Evolutionary conservation across 2,888 invertebrate genomes (phyloP), one percentile per base, ranked within the genome.

Genomic region (Gryllus longicercus): DNA sequence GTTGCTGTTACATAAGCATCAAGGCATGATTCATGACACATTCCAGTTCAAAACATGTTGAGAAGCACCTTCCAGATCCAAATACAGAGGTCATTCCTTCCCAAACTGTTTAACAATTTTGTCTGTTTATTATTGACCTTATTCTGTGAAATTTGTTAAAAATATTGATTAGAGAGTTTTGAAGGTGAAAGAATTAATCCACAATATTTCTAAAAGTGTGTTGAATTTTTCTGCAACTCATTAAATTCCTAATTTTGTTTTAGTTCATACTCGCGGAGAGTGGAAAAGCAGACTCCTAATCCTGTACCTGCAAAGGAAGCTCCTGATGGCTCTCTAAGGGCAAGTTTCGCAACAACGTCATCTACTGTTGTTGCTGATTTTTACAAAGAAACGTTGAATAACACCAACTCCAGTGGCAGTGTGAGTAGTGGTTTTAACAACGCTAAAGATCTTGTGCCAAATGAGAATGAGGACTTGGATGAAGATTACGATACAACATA

Each of bases 401-500:
- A n/a, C 8, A 18, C 63, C 14, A n/a, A 18, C n/a, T n/a, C 63
- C 63, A 63, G 63, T 63, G 63, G 16, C 14, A 63, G n/a, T 63
- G 14, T 8, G n/a, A 63, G n/a, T 63, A 63, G 63, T 63, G n/a
- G 63, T 18, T 12, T 63, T 2, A 63, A 63, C 63, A 18, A n/a
- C 8, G 16, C n/a, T 63, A 18, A 14, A 63, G n/a, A 14, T 63
- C 63, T 63, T 63, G 63, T n/a, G 63, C n/a, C 63, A 63, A 63
- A n/a, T 63, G 63, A 63, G n/a, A 63, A 8, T 1, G 63, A 63
- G n/a, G 63, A 63, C n/a, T 63, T 63, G 63, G 63, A 63, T 1
- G 63, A 63, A 63, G 63, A 63, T n/a, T 63, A 63, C n/a, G 63
- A 63, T 63, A 63, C 63, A 63, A 63, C 63, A 63, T 63, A 63